Base-by-base conservation (phyloP, 2,797 vertebrate species). In the Centroberyx gerrardi region DNA sequence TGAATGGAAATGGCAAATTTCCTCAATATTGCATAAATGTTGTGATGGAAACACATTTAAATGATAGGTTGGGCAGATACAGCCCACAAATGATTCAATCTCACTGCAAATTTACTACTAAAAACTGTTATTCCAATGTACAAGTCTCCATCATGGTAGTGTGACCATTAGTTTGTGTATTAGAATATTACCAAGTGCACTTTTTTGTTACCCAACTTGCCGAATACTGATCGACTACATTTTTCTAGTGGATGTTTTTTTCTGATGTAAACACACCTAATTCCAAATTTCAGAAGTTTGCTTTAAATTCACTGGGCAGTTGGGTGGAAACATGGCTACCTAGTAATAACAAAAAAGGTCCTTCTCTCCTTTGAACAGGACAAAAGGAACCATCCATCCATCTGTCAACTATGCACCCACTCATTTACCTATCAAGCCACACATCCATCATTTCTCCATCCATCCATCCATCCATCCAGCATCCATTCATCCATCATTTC, bases 11-110 rank as follows among this genome's bases (percentile, higher is more conserved):
- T 36, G 44, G 17, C 53, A 60, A 48, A 51, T 67, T 18, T 61
- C 42, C 51, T 56, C 33, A 72, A 74, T 33, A 62, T 13, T 8
- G 28, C 17, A 9, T 42, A 48, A 28, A 53, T 66, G 36, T 29
- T 40, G 15, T 27, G 17, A 8, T 51, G 3, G 42, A 58, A 62
- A 40, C 28, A 18, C 28, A n/a, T 51, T 61, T 17, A 48, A 40
- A 70, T 48, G 42, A 66, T 12, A 44, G 27, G 42, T 28, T 27
- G 40, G 48, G 31, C 29, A 46, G 28, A 60, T 73, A 31, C 22
- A 36, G 44, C n/a, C 15, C 44, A 54, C 46, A 68, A 51, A 33
- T 0, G 3, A 22, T 22, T 22, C 46, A 56, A 15, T 36, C 36
- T 28, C 31, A 9, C 22, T 22, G 22, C 22, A 22, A 22, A 22